A percentile compares a stretch with the other conserved stretches of the same genome.
Evolutionary conservation across 2,888 invertebrate species (phyloP).

Genomic region (Agapetus fuscipes): DNA sequence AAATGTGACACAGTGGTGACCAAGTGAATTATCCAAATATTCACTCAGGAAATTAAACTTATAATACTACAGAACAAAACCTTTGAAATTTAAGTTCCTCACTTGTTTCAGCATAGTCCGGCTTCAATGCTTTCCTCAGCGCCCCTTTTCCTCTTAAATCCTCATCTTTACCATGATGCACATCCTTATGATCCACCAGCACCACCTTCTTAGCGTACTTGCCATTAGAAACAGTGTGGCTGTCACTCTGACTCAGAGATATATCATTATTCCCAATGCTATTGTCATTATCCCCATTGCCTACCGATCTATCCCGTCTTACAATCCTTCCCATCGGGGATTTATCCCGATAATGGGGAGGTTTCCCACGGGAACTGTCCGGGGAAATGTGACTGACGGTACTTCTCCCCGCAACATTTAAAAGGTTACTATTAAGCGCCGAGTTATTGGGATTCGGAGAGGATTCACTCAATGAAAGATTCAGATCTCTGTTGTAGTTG

Average conservation of each 20-base stretch:
- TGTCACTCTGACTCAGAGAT: conserved; percentile 21
- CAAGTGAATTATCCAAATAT: too few relatives aligned
- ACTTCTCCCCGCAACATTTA: conserved; percentile 11
- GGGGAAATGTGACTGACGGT: conserved; percentile 7
- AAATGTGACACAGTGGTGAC: too few relatives aligned
- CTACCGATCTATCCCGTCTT: conserved; percentile 27
- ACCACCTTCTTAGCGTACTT: conserved; percentile 16
- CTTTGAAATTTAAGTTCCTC: not conserved
- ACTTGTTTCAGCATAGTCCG: conserved; percentile 16
- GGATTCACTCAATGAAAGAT: conserved; percentile 14
- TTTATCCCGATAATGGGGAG: conserved; percentile 26
- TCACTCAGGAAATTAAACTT: too few relatives aligned
- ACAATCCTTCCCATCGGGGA: conserved; percentile 34
- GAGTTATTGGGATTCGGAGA: conserved; percentile 9
- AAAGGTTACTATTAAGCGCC: conserved; percentile 11
- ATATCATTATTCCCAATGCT: conserved; percentile 20
- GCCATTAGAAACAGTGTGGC: conserved; percentile 19
- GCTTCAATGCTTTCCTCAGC: conserved; percentile 1
- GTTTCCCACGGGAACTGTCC: conserved; percentile 15
- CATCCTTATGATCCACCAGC: conserved; percentile 24
- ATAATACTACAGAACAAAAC: not conserved
- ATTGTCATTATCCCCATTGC: conserved; percentile 31
- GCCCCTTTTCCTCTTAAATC: conserved; percentile 1
- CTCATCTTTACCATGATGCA: conserved; percentile 22
- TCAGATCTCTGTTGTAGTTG: conserved; percentile 26